phyloP scores from a whole-genome alignment of 2,888 invertebrate species.

The Adineta ricciae region DNA sequence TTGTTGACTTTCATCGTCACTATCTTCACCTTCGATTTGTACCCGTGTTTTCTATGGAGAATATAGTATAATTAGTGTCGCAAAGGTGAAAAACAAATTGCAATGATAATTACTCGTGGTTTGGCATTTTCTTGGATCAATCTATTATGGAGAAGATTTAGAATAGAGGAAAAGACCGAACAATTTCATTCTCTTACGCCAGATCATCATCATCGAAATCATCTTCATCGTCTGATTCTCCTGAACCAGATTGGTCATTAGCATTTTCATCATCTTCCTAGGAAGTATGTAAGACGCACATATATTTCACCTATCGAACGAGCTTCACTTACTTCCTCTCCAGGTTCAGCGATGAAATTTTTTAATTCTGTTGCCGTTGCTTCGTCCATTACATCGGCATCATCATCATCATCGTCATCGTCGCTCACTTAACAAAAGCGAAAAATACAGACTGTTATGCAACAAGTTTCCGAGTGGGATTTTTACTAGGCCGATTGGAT shows the following conservation, averaged over 20 bases:
- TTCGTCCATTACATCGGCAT: neutral
- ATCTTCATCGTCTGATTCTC: constrained; percentile 10
- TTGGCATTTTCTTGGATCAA: neutral
- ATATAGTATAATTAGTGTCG: neutral
- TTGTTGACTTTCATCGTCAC: neutral
- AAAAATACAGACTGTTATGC: neutral
- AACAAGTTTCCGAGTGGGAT: neutral
- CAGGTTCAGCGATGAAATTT: neutral
- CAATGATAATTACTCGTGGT: too few relatives aligned
- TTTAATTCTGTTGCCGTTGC: neutral
- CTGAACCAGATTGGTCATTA: neutral
- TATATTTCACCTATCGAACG: neutral
- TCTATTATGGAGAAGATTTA: neutral
- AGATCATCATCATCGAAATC: constrained; percentile 13
- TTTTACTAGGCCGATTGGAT: neutral
- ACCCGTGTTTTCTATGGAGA: neutral
- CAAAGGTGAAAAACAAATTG: neutral
- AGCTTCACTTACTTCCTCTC: neutral
- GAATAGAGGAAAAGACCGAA: neutral
- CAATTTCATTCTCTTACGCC: neutral
- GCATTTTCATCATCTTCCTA: constrained; percentile 21
- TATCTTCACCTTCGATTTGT: neutral
- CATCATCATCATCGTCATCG: constrained; percentile 26
- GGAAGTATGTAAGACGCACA: neutral
- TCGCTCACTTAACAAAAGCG: neutral